Evolutionary conservation across 2,113 vertebrate species (phyloP).

Genomic region (Narcine bancroftii): DNA sequence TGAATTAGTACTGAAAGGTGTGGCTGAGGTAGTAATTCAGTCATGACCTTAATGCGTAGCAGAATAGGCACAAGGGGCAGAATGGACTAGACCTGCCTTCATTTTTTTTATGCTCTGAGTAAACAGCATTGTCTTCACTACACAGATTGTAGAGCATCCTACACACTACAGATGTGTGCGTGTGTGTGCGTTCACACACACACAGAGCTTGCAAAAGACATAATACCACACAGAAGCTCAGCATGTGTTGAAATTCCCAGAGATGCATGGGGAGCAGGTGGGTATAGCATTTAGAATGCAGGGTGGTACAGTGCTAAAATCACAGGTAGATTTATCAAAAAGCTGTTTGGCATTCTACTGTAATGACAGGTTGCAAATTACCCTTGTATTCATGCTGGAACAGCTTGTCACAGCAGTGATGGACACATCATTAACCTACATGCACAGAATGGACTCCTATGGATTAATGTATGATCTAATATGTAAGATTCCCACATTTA

Average conservation of each 20-base stretch:
- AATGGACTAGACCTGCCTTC: too few species aligned
- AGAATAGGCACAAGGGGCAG: too few species aligned
- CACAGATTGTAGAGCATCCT: neutral
- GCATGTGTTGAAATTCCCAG: neutral
- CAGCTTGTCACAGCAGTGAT: constrained; percentile 25
- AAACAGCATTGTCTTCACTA: neutral
- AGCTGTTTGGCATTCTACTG: constrained; percentile 3
- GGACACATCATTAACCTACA: constrained; percentile 4
- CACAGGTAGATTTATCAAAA: neutral
- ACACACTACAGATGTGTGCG: neutral
- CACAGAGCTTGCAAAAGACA: neutral
- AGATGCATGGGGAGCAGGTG: neutral
- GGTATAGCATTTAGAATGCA: constrained; percentile 12
- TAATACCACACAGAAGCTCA: neutral
- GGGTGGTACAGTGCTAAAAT: constrained; percentile 6
- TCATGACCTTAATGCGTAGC: too few species aligned
- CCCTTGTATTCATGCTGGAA: neutral
- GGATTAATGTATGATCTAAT: neutral
- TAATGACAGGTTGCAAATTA: constrained; percentile 31
- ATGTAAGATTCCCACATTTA: neutral
- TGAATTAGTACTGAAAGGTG: too few species aligned
- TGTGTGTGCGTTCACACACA: too few species aligned
- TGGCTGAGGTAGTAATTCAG: too few species aligned
- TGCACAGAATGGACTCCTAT: neutral
- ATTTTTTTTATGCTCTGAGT: too few species aligned